These are phyloP conservation scores for Sturnira hondurensis DNA, from an alignment of 2,113 vertebrate genomes.

Conservation along the genomic window DNA sequence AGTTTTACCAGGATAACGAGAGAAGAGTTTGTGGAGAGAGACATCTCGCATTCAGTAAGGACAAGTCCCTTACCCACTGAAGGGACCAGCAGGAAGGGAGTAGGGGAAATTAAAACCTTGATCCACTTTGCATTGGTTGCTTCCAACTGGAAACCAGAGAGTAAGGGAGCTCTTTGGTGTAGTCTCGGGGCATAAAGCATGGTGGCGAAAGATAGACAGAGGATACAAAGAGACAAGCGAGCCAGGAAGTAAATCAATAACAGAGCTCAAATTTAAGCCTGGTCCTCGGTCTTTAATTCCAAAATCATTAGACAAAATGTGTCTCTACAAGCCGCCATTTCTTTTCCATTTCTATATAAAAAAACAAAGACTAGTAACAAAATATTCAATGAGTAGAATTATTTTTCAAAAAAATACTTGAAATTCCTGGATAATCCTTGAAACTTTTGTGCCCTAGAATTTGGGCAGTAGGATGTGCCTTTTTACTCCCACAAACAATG, in stretches of 20 bases:
- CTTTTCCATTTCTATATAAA: not conserved
- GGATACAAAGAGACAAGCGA: not conserved
- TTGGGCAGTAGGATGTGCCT: not conserved
- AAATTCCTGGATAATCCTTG: not conserved
- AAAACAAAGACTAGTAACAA: not conserved
- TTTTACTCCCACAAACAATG: not conserved
- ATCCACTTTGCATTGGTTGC: not conserved
- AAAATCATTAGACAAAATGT: not conserved
- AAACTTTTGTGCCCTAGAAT: not conserved
- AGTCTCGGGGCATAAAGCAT: not conserved
- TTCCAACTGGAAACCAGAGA: not conserved
- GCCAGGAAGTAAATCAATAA: not conserved
- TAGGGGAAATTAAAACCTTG: not conserved
- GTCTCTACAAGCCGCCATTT: not conserved
- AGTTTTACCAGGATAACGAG: not conserved
- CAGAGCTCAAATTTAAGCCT: not conserved
- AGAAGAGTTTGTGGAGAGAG: not conserved
- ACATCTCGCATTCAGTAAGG: not conserved
- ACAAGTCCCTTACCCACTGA: not conserved
- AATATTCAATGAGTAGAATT: not conserved
- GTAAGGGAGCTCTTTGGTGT: not conserved
- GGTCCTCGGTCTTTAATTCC: not conserved
- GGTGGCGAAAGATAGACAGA: not conserved
- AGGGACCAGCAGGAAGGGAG: not conserved
- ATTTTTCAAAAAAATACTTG: not conserved